Evolutionary conservation across 2,113 vertebrate genomes (phyloP).

Genomic region (Grallaria varia): DNA sequence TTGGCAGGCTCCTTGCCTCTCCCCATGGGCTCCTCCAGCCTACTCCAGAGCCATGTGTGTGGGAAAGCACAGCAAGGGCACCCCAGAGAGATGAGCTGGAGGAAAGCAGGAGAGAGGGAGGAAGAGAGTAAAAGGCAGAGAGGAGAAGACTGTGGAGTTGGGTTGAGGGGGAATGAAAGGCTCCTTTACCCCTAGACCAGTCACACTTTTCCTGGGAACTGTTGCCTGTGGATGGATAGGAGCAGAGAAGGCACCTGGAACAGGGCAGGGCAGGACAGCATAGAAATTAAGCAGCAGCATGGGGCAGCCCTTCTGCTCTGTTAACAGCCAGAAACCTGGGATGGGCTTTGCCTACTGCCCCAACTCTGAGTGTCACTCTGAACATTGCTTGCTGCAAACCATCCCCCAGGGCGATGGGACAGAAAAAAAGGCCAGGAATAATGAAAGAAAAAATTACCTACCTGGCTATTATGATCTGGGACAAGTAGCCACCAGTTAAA

Average conservation of each 20-base stretch:
- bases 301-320: neutral
- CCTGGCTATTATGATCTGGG: neutral
- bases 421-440: neutral
- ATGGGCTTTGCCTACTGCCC: neutral
- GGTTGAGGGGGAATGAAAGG: neutral
- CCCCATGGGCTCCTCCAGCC: neutral
- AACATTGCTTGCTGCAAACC: neutral
- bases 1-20: neutral
- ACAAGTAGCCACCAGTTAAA: neutral
- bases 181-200: neutral
- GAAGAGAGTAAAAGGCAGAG: neutral
- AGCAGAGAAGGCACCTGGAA: neutral
- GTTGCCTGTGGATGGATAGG: accelerated
- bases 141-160: neutral
- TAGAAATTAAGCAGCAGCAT: neutral
- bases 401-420: neutral
- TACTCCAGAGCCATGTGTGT: neutral
- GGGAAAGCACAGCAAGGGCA: neutral
- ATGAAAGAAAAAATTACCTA: neutral
- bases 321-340: neutral
- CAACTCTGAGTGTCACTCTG: neutral
- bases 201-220: neutral
- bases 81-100: neutral
- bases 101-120: neutral
- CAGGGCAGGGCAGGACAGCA: too few relatives aligned